These are phyloP conservation scores for Merluccius polli DNA, from an alignment of 2,797 vertebrate genomes.

Conservation along the genomic window DNA sequence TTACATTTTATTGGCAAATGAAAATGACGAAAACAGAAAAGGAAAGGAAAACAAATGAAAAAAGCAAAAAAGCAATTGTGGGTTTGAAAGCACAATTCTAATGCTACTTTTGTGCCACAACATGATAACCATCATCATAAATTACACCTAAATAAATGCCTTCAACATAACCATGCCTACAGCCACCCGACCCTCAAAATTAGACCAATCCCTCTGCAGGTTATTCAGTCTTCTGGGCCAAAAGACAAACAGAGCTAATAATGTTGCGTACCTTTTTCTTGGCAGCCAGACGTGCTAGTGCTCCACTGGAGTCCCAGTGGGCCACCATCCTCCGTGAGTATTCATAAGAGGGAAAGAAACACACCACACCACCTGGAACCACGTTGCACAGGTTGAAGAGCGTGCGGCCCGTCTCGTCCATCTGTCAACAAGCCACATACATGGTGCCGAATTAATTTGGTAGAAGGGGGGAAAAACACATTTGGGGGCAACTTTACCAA, in stretches of 20 bases:
- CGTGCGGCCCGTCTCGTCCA: slow-evolving; percentile 88
- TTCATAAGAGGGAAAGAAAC: slow-evolving; percentile 95
- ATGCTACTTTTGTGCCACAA: neutral
- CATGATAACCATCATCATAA: neutral
- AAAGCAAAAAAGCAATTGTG: neutral
- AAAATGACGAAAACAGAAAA: neutral
- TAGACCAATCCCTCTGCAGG: neutral
- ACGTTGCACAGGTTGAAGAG: slow-evolving; percentile 90
- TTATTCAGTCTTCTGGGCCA: neutral
- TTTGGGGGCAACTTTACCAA: neutral
- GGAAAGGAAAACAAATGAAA: too few species aligned
- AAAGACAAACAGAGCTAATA: neutral
- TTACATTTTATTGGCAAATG: neutral
- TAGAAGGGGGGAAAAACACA: neutral
- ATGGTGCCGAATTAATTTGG: neutral
- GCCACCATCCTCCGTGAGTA: slow-evolving; percentile 80
- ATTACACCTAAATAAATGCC: neutral
- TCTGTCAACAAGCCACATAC: slow-evolving; percentile 61
- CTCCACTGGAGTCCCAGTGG: slow-evolving; percentile 85
- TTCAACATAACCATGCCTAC: neutral
- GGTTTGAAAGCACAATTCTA: neutral
- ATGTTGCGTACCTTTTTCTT: slow-evolving; percentile 86
- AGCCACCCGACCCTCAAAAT: neutral
- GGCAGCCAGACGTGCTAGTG: slow-evolving; percentile 74
- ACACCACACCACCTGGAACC: slow-evolving; percentile 88